These are phyloP conservation scores for Gymnocephalus cernua DNA, from an alignment of 2,113 vertebrate species.

Conservation along the genomic window DNA sequence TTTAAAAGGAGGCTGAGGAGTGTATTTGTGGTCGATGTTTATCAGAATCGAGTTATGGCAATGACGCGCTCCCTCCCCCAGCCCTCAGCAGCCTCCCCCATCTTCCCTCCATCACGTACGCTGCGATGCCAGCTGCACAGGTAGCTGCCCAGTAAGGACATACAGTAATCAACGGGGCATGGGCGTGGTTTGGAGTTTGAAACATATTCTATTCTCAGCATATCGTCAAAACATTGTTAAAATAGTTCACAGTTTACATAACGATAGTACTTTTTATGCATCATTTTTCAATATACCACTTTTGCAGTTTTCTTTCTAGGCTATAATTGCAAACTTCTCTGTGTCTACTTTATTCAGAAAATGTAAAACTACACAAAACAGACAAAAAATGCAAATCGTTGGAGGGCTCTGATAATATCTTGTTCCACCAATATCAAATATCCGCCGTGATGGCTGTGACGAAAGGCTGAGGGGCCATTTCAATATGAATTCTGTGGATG, in stretches of 20 bases:
- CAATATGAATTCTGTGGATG: conserved; percentile 73
- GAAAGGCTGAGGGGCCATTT: conserved; percentile 64
- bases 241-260: background rate
- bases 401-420: conserved; percentile 48
- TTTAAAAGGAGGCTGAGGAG: conserved; percentile 42
- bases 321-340: background rate
- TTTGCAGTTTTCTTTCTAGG: background rate
- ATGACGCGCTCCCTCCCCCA: conserved; percentile 37
- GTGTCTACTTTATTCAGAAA: background rate
- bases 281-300: background rate
- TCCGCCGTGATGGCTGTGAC: conserved; percentile 57
- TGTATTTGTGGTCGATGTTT: conserved; percentile 50
- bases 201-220: background rate
- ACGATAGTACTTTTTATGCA: no score
- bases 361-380: background rate
- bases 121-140: conserved; percentile 64
- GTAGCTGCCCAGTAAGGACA: conserved; percentile 48
- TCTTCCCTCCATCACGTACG: conserved; percentile 57
- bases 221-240: background rate
- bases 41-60: conserved; percentile 47
- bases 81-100: conserved; percentile 6
- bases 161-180: conserved; percentile 22
- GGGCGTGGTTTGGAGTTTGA: conserved; percentile 52
- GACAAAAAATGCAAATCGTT: conserved; percentile 23
- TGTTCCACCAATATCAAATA: conserved; percentile 61